Conservation (phyloP, 2,888 invertebrate genomes). For the Mesorhabditis sp. region DNA sequence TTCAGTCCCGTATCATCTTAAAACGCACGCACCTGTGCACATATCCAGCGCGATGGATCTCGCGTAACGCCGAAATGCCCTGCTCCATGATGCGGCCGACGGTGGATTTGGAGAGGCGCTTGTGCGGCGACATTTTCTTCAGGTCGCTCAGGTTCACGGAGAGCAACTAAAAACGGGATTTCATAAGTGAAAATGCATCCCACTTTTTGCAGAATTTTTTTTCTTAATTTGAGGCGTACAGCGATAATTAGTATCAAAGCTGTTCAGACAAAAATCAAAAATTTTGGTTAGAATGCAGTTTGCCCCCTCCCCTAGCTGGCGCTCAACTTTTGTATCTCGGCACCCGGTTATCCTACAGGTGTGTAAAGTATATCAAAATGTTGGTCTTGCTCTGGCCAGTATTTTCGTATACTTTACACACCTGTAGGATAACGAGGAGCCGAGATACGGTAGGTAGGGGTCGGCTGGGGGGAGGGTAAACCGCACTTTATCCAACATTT, state of each 20-base stretch:
- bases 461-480: no score
- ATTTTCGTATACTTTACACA: no score
- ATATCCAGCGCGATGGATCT: slow-evolving; percentile 41
- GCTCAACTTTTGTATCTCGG: neutral
- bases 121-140: slow-evolving; percentile 32
- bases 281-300: neutral
- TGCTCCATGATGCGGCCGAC: slow-evolving; percentile 29
- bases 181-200: neutral
- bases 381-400: no score
- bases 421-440: no score
- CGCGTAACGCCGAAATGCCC: slow-evolving; percentile 41
- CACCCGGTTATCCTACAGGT: no score
- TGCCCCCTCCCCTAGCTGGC: slow-evolving; percentile 1
- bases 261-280: neutral
- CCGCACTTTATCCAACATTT: no score
- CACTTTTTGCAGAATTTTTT: neutral
- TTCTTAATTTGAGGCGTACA: neutral
- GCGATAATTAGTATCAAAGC: neutral
- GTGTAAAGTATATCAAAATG: no score
- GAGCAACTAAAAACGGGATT: slow-evolving; percentile 38
- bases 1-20: neutral
- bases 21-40: slow-evolving; percentile 23
- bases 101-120: slow-evolving; percentile 29
- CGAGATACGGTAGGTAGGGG: no score
- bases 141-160: slow-evolving; percentile 41